These are phyloP conservation scores for Bedellia somnulentella DNA, from an alignment of 2,888 invertebrate species.

Conservation along the genomic window DNA sequence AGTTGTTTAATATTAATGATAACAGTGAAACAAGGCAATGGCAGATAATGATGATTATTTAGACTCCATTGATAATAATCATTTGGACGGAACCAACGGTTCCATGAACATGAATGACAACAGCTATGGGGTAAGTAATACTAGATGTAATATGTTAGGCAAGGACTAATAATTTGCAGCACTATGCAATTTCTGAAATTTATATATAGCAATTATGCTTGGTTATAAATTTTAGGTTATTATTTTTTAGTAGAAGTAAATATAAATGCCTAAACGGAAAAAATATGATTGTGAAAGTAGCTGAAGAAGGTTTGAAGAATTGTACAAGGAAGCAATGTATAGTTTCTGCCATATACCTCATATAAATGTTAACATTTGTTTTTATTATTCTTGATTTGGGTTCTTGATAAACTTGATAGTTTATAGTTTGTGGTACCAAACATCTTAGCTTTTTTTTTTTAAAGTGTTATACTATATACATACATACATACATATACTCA, in stretches of 20 bases:
- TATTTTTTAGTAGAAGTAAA: neutral
- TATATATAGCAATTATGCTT: neutral
- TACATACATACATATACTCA: too few relatives aligned
- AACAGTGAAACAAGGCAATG: conserved; percentile 39
- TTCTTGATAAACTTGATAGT: too few relatives aligned
- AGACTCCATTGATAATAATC: conserved; percentile 54
- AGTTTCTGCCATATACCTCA: neutral
- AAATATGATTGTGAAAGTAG: neutral
- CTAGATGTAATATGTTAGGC: neutral
- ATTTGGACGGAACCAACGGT: conserved; percentile 66
- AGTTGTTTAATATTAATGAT: conserved; percentile 23
- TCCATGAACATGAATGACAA: conserved; percentile 54
- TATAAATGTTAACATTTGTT: too few relatives aligned
- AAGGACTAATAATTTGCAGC: neutral
- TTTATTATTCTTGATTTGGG: too few relatives aligned
- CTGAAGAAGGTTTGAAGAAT: neutral
- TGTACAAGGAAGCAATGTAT: too few relatives aligned
- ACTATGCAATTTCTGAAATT: neutral
- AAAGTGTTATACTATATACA: too few relatives aligned
- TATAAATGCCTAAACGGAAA: neutral
- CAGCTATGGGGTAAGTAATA: conserved; percentile 41
- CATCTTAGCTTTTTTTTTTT: too few relatives aligned
- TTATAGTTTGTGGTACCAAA: too few relatives aligned
- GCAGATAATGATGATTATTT: conserved; percentile 57
- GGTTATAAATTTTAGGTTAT: neutral